Conservation (phyloP, 1,140 invertebrate genomes). For the Ceratina japonica region DNA sequence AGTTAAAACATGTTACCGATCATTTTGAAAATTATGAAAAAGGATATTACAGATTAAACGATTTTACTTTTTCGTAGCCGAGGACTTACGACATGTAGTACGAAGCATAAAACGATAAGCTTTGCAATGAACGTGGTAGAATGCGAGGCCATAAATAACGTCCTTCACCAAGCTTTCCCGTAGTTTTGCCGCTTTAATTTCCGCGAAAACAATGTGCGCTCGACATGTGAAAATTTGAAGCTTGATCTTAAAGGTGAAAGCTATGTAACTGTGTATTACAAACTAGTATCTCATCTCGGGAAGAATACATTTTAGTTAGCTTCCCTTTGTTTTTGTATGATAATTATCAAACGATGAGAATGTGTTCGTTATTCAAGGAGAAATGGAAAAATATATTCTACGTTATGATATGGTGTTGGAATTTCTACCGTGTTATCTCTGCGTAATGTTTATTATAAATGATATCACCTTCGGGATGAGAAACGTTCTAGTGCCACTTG, state of each 20-base stretch:
- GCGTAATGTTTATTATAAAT: slow-evolving; percentile 28
- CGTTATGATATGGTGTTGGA: neutral
- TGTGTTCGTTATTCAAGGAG: no score
- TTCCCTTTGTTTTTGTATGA: no score
- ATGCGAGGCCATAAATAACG: slow-evolving; percentile 24
- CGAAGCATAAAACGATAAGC: slow-evolving; percentile 21
- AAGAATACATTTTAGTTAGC: slow-evolving; percentile 11
- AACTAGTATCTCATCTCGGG: neutral
- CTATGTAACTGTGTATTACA: slow-evolving; percentile 14
- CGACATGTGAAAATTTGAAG: slow-evolving; percentile 34
- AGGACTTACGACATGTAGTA: slow-evolving; percentile 9
- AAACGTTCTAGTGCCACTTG: slow-evolving; percentile 41
- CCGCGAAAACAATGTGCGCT: slow-evolving; percentile 27
- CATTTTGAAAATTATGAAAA: neutral
- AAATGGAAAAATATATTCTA: no score
- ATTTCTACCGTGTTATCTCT: neutral
- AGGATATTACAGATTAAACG: neutral
- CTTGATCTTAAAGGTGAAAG: slow-evolving; percentile 43
- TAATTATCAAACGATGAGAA: neutral
- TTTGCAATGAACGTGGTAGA: slow-evolving; percentile 30
- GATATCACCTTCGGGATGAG: slow-evolving; percentile 40
- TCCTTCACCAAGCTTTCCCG: slow-evolving; percentile 63
- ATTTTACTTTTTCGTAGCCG: slow-evolving; percentile 16
- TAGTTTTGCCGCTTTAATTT: slow-evolving; percentile 41
- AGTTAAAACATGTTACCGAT: neutral